Evolutionary conservation across 2,797 vertebrate genomes (phyloP).

Genomic region (Leucoraja ocellata): DNA sequence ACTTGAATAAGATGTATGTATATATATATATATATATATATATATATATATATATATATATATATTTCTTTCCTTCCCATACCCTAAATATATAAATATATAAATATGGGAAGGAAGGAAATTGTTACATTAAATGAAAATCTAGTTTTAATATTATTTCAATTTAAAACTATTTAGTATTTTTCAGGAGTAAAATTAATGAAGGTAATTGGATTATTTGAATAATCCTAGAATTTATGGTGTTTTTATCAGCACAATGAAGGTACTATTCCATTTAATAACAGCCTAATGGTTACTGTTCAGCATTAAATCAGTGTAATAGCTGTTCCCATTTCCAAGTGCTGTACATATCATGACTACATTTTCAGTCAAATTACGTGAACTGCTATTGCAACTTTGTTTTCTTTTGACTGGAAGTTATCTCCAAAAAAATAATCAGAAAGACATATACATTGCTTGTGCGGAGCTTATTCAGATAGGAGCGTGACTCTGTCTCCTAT

Average conservation of each 20-base stretch:
- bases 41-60: too few species aligned
- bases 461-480: not conserved
- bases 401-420: not conserved
- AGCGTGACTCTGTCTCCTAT: not conserved
- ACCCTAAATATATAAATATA: too few species aligned
- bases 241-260: not conserved
- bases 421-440: not conserved
- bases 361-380: not conserved
- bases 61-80: too few species aligned
- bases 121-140: not conserved
- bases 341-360: not conserved
- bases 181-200: not conserved
- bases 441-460: not conserved
- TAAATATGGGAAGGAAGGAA: not conserved
- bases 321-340: not conserved
- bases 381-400: not conserved
- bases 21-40: too few species aligned
- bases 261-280: not conserved
- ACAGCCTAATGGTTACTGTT: not conserved
- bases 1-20: not conserved
- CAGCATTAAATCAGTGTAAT: not conserved
- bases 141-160: not conserved
- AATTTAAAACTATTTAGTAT: not conserved
- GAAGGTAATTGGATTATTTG: not conserved
- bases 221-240: not conserved